Base-by-base conservation (phyloP, 2,888 invertebrate genomes). In the Octonoba sinensis region DNA sequence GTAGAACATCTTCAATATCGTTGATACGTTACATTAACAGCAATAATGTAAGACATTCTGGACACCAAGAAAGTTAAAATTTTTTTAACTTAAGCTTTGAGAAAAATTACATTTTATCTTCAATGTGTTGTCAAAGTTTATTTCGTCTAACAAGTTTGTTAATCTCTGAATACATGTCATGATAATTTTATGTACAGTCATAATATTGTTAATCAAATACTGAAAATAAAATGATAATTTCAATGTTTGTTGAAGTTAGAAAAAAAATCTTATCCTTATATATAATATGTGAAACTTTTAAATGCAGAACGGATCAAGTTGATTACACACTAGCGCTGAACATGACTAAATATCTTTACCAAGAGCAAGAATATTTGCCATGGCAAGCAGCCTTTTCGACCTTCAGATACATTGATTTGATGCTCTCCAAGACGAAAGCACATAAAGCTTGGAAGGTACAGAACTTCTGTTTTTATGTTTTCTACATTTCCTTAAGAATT, bases 311-410 rank as follows among this genome's bases (percentile, higher is more conserved):
- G 12, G 74, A 71, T 51, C 57, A 70, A 27, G 51, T 64, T 4
- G 74, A 75, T 20, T 82, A 82, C 18, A 16, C 74, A 3, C 49
- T 75, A n/a, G 74, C 81, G 49, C 44, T 82, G 16, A 82, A 82
- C 62, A 70, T 75, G 44, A 82, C 81, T 15, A 70, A 75, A 22
- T 82, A 82, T 27, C 70, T 82, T 49, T 82, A 64, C 46, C 51
- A 60, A 4, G 81, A 82, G 54, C 59, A 75, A 18, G 81, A 82
- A 18, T 82, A 65, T 64, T 51, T 82, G 27, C 81, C 81, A 24
- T 82, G 81, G 81, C 65, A 70, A 49, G 57, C 81, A 59, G 75
- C 81, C 16, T 71, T 82, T 22, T 27, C 65, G 12, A 64, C 81
- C 12, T 82, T 82, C 20, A 74, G 60, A 24, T 75, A 82, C 12